phyloP scores from a whole-genome alignment of 2,797 vertebrate genomes.

The Danio kyathit region DNA sequence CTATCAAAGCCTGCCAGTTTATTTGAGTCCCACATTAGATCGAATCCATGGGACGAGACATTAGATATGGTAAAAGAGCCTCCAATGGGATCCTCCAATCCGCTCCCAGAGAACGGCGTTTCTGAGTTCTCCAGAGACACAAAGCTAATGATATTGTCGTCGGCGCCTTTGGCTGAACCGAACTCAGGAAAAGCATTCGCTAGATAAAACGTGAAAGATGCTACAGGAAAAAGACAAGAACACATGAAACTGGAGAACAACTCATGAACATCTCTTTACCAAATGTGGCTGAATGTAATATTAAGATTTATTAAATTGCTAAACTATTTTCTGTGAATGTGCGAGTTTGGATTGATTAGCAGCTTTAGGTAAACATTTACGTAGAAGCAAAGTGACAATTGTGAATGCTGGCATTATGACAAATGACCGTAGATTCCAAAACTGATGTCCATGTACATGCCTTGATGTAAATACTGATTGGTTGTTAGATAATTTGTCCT shows the following conservation, averaged over 20 bases:
- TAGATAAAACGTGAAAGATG: conserved; percentile 79
- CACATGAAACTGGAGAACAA: conserved; percentile 26
- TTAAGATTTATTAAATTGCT: not conserved
- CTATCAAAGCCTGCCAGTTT: conserved; percentile 67
- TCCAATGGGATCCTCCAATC: conserved; percentile 59
- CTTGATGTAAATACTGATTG: too few relatives aligned
- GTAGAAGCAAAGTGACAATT: too few relatives aligned
- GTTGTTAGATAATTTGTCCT: too few relatives aligned
- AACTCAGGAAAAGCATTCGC: conserved; percentile 72
- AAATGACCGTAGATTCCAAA: too few relatives aligned
- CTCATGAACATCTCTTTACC: not conserved
- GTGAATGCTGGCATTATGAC: too few relatives aligned
- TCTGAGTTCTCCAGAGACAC: conserved; percentile 70
- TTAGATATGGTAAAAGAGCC: conserved; percentile 69
- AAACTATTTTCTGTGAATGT: too few relatives aligned
- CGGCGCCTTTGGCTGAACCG: conserved; percentile 63
- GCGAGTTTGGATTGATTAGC: too few relatives aligned
- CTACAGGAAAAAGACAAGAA: conserved; percentile 67
- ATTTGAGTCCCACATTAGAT: conserved; percentile 69
- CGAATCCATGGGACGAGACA: conserved; percentile 72
- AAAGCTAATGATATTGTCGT: conserved; percentile 77
- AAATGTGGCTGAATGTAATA: not conserved
- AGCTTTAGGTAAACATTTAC: too few relatives aligned
- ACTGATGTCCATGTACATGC: too few relatives aligned
- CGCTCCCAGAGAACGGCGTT: conserved; percentile 64